Conservation (phyloP, 2,888 invertebrate genomes). For the Odontocerum albicorne region DNA sequence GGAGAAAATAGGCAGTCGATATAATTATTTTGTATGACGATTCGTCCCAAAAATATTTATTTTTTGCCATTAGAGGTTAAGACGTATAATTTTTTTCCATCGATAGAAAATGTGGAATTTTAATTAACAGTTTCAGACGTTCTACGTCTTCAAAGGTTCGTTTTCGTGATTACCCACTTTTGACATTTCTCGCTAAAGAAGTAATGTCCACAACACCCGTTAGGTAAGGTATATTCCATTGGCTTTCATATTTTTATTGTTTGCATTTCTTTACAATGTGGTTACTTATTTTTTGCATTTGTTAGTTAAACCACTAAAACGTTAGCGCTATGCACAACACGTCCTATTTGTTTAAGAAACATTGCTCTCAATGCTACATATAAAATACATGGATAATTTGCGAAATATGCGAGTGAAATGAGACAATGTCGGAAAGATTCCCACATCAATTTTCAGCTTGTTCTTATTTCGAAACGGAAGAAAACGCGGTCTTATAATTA, state of each 20-base stretch:
- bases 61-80: conserved; percentile 16
- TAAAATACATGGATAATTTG: no score
- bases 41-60: conserved; percentile 22
- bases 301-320: not conserved
- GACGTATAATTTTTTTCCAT: conserved; percentile 1
- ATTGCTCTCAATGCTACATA: no score
- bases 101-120: not conserved
- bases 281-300: not conserved
- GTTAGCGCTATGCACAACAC: not conserved
- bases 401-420: no score
- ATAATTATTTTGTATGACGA: conserved; percentile 29
- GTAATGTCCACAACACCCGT: conserved; percentile 29
- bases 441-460: no score
- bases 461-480: no score
- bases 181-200: conserved; percentile 29
- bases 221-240: conserved; percentile 30
- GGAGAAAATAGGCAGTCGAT: conserved; percentile 34
- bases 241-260: conserved; percentile 12
- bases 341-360: no score
- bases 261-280: not conserved
- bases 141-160: conserved; percentile 1
- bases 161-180: conserved; percentile 17
- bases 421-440: no score
- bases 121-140: not conserved
- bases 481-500: no score